Conservation (phyloP, 2,113 vertebrate genomes). For the Chauna torquata region DNA sequence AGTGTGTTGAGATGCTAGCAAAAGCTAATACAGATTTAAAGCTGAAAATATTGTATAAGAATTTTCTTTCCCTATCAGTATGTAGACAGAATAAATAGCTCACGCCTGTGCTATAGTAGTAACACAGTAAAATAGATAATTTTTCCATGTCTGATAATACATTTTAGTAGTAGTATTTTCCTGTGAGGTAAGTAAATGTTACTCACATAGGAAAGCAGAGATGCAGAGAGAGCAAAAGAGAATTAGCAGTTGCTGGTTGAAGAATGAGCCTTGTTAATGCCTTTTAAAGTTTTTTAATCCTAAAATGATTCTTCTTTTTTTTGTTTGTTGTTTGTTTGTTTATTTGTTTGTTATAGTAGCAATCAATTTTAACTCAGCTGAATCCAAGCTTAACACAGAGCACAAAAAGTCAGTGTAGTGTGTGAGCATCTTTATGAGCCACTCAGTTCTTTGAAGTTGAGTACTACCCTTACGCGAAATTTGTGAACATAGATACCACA, state of each 20-base stretch:
- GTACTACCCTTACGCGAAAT: background rate
- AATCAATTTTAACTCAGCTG: background rate
- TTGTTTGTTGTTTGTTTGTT: too few relatives aligned
- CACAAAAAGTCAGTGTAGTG: background rate
- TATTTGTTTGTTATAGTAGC: background rate
- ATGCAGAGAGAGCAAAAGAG: background rate
- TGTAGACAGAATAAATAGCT: background rate
- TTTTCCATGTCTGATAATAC: background rate
- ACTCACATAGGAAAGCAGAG: background rate
- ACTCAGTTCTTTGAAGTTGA: background rate
- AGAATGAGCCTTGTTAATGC: background rate
- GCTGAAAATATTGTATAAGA: background rate
- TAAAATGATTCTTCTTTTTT: background rate
- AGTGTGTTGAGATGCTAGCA: background rate
- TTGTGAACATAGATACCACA: background rate
- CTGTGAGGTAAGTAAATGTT: background rate
- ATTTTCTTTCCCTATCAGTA: background rate
- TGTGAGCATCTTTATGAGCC: background rate
- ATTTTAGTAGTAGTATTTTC: background rate
- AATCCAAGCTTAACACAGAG: background rate
- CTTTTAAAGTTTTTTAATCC: background rate
- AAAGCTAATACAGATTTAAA: background rate
- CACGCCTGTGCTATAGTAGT: background rate
- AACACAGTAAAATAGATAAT: background rate
- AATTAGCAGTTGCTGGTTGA: background rate